phyloP scores from a whole-genome alignment of 1,140 invertebrate genomes.

The Zophobas atratus region DNA sequence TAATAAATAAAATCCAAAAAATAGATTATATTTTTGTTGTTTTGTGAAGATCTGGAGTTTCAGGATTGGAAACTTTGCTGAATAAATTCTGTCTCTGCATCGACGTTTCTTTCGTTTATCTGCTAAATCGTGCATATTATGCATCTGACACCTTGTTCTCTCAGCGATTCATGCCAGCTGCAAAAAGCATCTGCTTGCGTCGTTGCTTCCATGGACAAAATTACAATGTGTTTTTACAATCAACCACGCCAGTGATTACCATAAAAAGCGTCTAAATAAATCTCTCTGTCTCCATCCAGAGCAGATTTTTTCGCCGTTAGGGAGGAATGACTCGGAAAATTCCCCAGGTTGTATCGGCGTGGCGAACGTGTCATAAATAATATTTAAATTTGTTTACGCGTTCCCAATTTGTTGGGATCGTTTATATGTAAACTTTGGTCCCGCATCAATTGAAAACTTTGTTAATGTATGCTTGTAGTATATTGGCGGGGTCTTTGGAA shows the following conservation, averaged over 20 bases:
- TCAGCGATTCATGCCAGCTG: slow-evolving; percentile 25
- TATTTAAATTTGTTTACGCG: slow-evolving; percentile 29
- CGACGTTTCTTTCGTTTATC: slow-evolving; percentile 19
- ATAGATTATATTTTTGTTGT: no score
- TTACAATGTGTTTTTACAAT: slow-evolving; percentile 21
- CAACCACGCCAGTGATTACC: slow-evolving; percentile 3
- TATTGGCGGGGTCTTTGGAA: slow-evolving; percentile 27
- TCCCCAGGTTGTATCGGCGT: neutral
- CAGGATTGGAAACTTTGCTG: neutral
- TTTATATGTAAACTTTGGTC: slow-evolving; percentile 36
- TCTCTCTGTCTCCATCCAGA: neutral
- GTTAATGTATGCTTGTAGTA: slow-evolving; percentile 6
- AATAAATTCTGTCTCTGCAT: neutral
- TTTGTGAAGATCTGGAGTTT: no score
- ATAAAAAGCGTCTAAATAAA: slow-evolving; percentile 7
- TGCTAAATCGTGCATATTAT: slow-evolving; percentile 23
- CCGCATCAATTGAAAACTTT: slow-evolving; percentile 12
- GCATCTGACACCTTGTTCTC: slow-evolving; percentile 33
- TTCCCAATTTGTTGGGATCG: slow-evolving; percentile 31
- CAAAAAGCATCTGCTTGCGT: slow-evolving; percentile 42
- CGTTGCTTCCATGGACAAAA: slow-evolving; percentile 20
- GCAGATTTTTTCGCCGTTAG: neutral
- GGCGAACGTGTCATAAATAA: slow-evolving; percentile 21
- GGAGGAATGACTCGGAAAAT: neutral
- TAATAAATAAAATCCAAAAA: no score